These are phyloP conservation scores for Mormyrus iriodes DNA, from an alignment of 2,113 vertebrate species.

Conservation along the genomic window DNA sequence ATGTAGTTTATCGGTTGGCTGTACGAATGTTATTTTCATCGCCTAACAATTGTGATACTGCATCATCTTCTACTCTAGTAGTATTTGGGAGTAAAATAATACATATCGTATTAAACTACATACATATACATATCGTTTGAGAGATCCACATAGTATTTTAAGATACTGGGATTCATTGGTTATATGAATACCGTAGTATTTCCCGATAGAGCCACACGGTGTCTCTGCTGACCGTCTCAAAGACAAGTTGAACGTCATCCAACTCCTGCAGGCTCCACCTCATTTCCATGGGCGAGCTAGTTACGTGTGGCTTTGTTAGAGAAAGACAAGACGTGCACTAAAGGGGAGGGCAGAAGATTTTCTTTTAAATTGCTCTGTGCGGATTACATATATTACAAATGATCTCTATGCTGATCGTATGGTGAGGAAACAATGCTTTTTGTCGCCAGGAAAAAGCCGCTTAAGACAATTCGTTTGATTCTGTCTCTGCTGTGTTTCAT, in stretches of 20 bases:
- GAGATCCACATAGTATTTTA: neutral
- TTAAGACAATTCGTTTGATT: constrained; percentile 23
- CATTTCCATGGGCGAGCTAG: constrained; percentile 27
- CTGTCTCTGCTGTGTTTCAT: constrained; percentile 25
- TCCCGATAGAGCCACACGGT: constrained; percentile 34
- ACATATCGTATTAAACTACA: no score
- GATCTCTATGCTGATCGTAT: neutral
- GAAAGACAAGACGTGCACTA: neutral
- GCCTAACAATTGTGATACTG: no score
- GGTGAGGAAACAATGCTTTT: constrained; percentile 36
- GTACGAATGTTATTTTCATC: no score
- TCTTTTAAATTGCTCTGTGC: neutral
- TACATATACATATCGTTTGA: no score
- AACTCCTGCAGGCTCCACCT: constrained; percentile 43
- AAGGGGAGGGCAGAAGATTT: neutral
- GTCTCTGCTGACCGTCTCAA: constrained; percentile 49
- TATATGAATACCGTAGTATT: neutral
- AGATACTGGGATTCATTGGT: neutral
- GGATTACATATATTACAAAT: neutral
- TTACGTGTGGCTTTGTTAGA: constrained; percentile 38
- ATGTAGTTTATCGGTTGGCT: no score
- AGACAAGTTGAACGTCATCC: neutral
- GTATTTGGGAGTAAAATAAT: no score
- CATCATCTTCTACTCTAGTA: no score
- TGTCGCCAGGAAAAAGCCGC: neutral